Evolutionary conservation across 2,888 invertebrate species (phyloP), one percentile per base, ranked within the genome.

Genomic region (Mamestra brassicae): DNA sequence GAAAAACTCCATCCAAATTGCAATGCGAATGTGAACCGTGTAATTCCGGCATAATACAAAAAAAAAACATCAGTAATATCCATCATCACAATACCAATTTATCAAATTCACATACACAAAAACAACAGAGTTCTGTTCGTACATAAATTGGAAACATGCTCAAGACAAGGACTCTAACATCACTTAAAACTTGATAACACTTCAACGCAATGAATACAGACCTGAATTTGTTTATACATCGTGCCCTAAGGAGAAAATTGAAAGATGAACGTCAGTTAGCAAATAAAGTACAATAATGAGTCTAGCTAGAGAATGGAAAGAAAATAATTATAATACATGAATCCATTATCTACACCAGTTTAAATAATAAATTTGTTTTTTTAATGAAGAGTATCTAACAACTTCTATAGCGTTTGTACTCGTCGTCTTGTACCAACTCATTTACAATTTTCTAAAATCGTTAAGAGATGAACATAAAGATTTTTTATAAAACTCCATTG

Each of bases 151-250:
- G 81, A 86, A 66, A 84, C 95, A 94, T 94, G 94, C 95, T 89
- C 85, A 87, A 91, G 86, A 91, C 89, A 88, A 85, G 86, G 89
- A 90, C 87, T 90, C 91, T 91, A 93, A 95, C 92, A 92, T 93
- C 92, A 95, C 93, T 93, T 92, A 89, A 91, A 93, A 93, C 87
- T 91, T 86, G 75, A 67, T 85, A 84, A 90, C 85, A 90, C 71
- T 89, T 89, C 86, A 89, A 88, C 85, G 89, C 82, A 90, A 88
- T 83, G 50, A 90, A 95, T 96, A 97, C 97, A 95, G 94, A 97
- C 97, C 97, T 97, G 96, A 90, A 97, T 96, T 94, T 96, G 96
- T 90, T 96, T 97, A 96, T 93, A 97, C 91, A 96, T 95, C 95
- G 96, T 95, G 92, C 92, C 96, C 97, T 97, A 96, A 92, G 93